A percentile compares a stretch with the other conserved stretches of the same genome.
These are phyloP conservation scores for Augiades crinisus DNA, from an alignment of 2,888 invertebrate species.

Conservation along the genomic window DNA sequence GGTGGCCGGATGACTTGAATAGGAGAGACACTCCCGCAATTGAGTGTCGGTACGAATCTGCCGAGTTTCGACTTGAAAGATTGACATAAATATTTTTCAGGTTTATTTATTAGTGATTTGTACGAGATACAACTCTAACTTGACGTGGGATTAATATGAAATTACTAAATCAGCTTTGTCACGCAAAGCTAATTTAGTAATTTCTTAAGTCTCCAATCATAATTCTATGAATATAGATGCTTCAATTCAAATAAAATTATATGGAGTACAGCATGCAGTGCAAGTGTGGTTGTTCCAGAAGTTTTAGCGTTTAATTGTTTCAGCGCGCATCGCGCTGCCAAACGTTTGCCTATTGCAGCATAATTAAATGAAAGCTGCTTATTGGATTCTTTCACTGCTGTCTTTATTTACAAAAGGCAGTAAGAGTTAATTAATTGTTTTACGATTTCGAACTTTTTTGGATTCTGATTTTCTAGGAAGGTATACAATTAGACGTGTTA, in stretches of 20 bases:
- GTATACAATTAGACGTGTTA: too few species aligned
- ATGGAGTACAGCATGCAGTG: slow-evolving; percentile 31
- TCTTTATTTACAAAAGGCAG: neutral
- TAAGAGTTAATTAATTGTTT: neutral
- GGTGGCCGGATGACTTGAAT: too few species aligned
- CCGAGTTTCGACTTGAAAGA: too few species aligned
- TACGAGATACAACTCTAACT: too few species aligned
- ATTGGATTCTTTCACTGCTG: slow-evolving; percentile 35
- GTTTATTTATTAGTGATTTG: too few species aligned
- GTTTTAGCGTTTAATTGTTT: slow-evolving; percentile 52
- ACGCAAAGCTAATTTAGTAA: too few species aligned
- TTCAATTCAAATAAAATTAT: slow-evolving; percentile 39
- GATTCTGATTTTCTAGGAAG: too few species aligned
- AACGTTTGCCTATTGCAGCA: slow-evolving; percentile 44
- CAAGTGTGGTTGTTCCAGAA: slow-evolving; percentile 41
- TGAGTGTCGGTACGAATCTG: too few species aligned
- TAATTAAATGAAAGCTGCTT: slow-evolving; percentile 52
- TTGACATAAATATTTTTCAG: neutral
- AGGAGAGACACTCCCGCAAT: too few species aligned
- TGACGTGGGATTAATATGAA: neutral
- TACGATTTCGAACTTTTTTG: too few species aligned
- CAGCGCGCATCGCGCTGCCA: slow-evolving; percentile 40
- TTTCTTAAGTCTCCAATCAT: slow-evolving; percentile 4
- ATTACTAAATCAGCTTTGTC: neutral
- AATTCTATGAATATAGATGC: slow-evolving; percentile 13